Evolutionary conservation across 2,888 invertebrate genomes (phyloP), one percentile per base, ranked within the genome.

Genomic region (Tenthredo distinguenda): DNA sequence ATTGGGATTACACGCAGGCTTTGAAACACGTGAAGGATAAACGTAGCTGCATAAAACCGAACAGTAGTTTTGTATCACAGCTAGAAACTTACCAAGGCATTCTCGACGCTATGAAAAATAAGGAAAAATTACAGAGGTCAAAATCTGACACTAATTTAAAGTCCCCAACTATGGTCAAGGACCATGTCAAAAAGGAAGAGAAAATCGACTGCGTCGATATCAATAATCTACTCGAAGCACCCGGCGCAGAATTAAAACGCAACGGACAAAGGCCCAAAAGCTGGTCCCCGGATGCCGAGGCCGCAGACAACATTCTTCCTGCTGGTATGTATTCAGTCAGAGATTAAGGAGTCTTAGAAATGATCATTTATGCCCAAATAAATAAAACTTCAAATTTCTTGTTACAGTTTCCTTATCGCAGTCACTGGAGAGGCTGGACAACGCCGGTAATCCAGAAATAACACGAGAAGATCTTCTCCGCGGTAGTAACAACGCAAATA

Each of bases 11-110:
- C 91, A 96, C 97, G 87, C 96, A 97, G 90, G 98, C 99, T 1
- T 95, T 98, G 90, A 96, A 97, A 87, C 97, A 98, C 94, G 99
- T 99, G 0, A 98, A 98, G 94, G 96, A 97, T 86, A 97, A 98
- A 92, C 95, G 99, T 40, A 97, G 95, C 92, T 99, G 99, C 94
- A 98, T 99, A 88, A 98, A 99, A 93, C 99, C 99, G 12, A 99
- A 99, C 94, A 96, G 96, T 83, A 99, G 98, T 91, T 99, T 99
- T 94, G 95, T 99, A 90, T 96, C 96, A 90, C 99, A 99, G 94
- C 95, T 99, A 89, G 98, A 98, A 94, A 99, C 98, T 15, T 99
- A 99, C 94, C 97, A 98, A 94, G 99, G 98, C 86, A 99, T 99
- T 91, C 95, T 99, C 89, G 98, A 98, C 92, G 99, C 99, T 18